Evolutionary conservation across 2,113 vertebrate genomes (phyloP).

Genomic region (Ifrita kowaldi): DNA sequence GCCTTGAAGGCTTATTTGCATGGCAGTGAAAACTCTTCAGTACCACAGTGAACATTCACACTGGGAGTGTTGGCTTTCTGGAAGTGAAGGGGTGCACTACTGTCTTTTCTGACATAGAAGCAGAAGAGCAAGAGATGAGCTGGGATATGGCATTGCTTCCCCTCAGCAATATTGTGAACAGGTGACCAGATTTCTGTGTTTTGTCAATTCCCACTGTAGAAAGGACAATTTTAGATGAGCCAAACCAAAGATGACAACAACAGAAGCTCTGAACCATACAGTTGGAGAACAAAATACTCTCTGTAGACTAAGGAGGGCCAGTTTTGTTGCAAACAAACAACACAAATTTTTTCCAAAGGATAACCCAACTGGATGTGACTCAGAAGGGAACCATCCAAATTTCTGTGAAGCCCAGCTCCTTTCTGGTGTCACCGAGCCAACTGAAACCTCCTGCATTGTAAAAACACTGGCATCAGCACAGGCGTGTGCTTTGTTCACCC

Average conservation of each 20-base stretch:
- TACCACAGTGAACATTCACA: background rate
- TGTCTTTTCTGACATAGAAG: conserved; percentile 40
- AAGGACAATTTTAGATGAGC: conserved; percentile 3
- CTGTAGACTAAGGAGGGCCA: background rate
- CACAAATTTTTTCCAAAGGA: background rate
- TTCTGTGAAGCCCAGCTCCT: background rate
- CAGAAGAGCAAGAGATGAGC: conserved; percentile 55
- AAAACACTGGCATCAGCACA: background rate
- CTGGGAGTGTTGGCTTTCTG: conserved; percentile 23
- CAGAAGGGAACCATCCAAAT: background rate
- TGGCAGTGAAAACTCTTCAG: background rate
- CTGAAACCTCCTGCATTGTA: background rate
- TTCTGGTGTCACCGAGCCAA: background rate
- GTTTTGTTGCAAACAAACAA: conserved; percentile 8
- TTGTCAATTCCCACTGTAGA: conserved; percentile 17
- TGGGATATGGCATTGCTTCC: background rate
- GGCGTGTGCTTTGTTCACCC: background rate
- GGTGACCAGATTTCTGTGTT: conserved; percentile 61
- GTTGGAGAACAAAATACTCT: conserved; percentile 11
- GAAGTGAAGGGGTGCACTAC: conserved; percentile 29
- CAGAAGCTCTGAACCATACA: conserved; percentile 22
- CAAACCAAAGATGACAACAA: background rate
- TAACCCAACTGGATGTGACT: conserved; percentile 5
- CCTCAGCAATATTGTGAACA: conserved; percentile 34
- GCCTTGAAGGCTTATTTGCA: background rate